phyloP scores from a whole-genome alignment of 2,113 vertebrate species.

The Tragulus kanchil region DNA sequence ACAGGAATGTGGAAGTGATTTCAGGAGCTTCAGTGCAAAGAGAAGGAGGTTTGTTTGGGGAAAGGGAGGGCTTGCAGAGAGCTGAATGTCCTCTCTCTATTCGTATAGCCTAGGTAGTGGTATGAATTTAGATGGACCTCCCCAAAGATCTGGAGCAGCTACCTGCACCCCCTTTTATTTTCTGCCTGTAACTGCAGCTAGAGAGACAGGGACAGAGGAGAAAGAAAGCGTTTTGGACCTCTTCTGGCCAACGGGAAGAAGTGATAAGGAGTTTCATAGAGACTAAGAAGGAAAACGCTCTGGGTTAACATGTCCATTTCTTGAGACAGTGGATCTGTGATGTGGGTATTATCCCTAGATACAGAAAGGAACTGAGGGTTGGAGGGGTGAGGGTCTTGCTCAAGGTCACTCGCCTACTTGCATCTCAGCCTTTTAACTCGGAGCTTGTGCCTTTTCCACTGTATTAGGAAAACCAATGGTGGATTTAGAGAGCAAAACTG shows the following conservation, averaged over 20 bases:
- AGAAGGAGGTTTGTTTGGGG: not conserved
- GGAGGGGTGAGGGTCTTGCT: not conserved
- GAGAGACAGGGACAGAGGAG: not conserved
- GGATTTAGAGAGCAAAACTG: not conserved
- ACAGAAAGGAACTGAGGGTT: not conserved
- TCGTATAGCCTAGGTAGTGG: not conserved
- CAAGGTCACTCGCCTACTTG: not conserved
- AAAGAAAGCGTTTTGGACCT: not conserved
- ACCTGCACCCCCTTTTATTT: not conserved
- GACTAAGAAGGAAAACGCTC: not conserved
- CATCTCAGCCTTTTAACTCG: not conserved
- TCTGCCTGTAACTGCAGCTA: not conserved
- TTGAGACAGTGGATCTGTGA: not conserved
- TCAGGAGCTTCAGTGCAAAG: not conserved
- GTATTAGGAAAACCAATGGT: not conserved
- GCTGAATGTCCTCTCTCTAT: not conserved
- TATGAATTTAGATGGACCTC: not conserved
- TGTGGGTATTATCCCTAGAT: not conserved
- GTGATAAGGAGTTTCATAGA: not conserved
- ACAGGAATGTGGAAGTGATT: not conserved
- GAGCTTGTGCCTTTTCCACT: not conserved
- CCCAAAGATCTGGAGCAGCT: not conserved
- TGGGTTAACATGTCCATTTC: not conserved
- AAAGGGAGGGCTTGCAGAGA: not conserved
- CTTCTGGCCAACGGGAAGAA: constrained; percentile 8